These are phyloP conservation scores for Petrocephalus microphthalmus DNA, from an alignment of 2,113 vertebrate genomes.

Conservation along the genomic window DNA sequence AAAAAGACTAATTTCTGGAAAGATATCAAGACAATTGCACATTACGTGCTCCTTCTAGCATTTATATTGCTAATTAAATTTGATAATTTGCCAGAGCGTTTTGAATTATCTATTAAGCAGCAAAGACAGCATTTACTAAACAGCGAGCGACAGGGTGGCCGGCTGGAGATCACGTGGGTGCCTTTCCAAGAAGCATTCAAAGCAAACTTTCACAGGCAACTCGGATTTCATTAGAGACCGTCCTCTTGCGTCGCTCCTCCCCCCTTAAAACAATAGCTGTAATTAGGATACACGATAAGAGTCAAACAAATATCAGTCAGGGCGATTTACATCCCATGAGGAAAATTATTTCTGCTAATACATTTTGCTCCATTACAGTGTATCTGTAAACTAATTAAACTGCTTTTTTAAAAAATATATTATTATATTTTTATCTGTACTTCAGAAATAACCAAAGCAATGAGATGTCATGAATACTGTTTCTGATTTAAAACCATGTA, in stretches of 20 bases:
- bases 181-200: slow-evolving; percentile 18
- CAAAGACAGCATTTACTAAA: slow-evolving; percentile 49
- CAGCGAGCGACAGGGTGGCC: slow-evolving; percentile 45
- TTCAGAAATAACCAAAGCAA: slow-evolving; percentile 38
- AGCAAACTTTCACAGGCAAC: slow-evolving; percentile 24
- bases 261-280: slow-evolving; percentile 47
- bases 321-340: slow-evolving; percentile 54
- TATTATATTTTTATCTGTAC: slow-evolving; percentile 33
- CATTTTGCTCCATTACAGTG: slow-evolving; percentile 36
- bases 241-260: background rate
- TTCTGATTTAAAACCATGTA: slow-evolving; percentile 8
- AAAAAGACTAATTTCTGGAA: slow-evolving; percentile 98
- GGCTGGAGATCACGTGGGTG: background rate
- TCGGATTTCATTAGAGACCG: slow-evolving; percentile 10
- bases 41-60: slow-evolving; percentile 87
- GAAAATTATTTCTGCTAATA: slow-evolving; percentile 45
- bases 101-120: slow-evolving; percentile 71
- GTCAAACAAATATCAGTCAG: slow-evolving; percentile 54
- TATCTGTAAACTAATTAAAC: slow-evolving; percentile 52
- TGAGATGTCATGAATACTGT: background rate
- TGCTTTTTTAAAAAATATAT: slow-evolving; percentile 18
- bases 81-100: slow-evolving; percentile 83
- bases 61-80: slow-evolving; percentile 99
- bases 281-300: slow-evolving; percentile 60
- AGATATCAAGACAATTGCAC: slow-evolving; percentile 98